A percentile compares a stretch with the other conserved stretches of the same genome.
These are phyloP conservation scores for Scaptomyza hsui DNA, from an alignment of 1,140 invertebrate species.

Conservation along the genomic window DNA sequence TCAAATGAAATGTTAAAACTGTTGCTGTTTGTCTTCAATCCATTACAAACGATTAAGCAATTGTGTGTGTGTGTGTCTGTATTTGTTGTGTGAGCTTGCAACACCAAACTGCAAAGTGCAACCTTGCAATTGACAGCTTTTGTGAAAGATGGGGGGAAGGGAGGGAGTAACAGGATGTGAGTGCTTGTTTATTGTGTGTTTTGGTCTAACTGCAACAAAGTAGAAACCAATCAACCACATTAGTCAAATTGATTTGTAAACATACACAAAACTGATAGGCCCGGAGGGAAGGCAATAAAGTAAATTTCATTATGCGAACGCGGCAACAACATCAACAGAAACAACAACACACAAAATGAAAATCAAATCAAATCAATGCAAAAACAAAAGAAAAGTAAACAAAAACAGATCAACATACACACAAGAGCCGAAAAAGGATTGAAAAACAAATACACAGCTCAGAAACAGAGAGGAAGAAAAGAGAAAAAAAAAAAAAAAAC, in stretches of 20 bases:
- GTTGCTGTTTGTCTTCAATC: slow-evolving; percentile 13
- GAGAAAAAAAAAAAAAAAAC: slow-evolving; percentile 7
- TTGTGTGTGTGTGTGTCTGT: slow-evolving; percentile 23
- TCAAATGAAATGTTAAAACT: slow-evolving; percentile 16
- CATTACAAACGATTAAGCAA: slow-evolving; percentile 16
- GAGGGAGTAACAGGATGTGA: background rate
- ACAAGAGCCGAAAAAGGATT: background rate
- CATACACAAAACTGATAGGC: slow-evolving; percentile 13
- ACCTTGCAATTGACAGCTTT: slow-evolving; percentile 2
- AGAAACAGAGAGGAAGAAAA: background rate
- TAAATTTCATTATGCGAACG: slow-evolving; percentile 59
- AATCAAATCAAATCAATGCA: slow-evolving; percentile 27
- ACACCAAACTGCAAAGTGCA: background rate
- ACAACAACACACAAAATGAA: slow-evolving; percentile 11
- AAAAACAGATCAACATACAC: slow-evolving; percentile 25
- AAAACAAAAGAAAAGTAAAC: slow-evolving; percentile 26
- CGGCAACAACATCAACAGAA: background rate
- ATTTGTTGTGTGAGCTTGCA: too few relatives aligned
- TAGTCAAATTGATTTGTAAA: slow-evolving; percentile 79
- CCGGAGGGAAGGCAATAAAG: background rate
- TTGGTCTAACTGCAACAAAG: slow-evolving; percentile 28
- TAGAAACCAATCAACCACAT: slow-evolving; percentile 62
- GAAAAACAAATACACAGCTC: slow-evolving; percentile 14
- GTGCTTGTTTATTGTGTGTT: slow-evolving; percentile 6
- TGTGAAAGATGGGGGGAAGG: too few relatives aligned